Evolutionary conservation across 2,113 vertebrate species (phyloP).

Genomic region (Ageneiosus marmoratus): DNA sequence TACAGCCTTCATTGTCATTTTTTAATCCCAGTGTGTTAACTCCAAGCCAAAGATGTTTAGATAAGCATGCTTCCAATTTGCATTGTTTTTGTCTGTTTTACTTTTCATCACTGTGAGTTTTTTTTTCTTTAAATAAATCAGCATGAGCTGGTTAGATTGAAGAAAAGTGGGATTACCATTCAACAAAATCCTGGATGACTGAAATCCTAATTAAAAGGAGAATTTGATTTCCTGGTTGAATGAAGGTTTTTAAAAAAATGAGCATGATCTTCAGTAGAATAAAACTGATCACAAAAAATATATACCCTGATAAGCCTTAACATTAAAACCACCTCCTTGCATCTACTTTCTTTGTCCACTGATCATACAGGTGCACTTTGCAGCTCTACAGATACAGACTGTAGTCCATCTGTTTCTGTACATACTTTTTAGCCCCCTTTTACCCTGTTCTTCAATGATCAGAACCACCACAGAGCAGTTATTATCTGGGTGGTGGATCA

Average conservation of each 20-base stretch:
- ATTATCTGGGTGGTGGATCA: too few species aligned
- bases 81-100: neutral
- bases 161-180: neutral
- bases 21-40: slow-evolving; percentile 15
- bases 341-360: too few species aligned
- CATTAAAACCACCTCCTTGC: too few species aligned
- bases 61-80: neutral
- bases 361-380: too few species aligned
- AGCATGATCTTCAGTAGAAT: neutral
- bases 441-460: too few species aligned
- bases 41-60: slow-evolving; percentile 16
- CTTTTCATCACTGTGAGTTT: neutral
- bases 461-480: too few species aligned
- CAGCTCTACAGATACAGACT: too few species aligned
- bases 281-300: neutral
- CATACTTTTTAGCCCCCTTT: too few species aligned
- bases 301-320: too few species aligned
- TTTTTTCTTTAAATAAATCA: neutral
- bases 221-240: neutral
- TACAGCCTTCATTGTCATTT: slow-evolving; percentile 10
- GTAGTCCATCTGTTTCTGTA: too few species aligned
- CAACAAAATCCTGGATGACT: neutral
- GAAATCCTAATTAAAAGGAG: neutral
- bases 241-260: neutral
- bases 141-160: neutral